Evolutionary conservation across 2,888 invertebrate genomes (phyloP).

Genomic region (Zygogramma bicolorata): DNA sequence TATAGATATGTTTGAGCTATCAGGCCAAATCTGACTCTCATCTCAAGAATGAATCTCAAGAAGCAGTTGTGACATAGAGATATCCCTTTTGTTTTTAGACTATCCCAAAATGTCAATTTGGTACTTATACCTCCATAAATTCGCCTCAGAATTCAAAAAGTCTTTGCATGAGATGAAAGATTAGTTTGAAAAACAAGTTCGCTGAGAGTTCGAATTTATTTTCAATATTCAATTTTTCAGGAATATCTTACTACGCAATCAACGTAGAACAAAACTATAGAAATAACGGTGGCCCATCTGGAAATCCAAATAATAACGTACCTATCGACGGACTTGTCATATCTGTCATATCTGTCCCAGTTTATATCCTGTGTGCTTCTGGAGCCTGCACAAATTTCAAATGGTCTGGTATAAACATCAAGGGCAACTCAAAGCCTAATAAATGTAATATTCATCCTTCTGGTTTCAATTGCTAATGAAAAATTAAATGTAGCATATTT

Average conservation of each 20-base stretch:
- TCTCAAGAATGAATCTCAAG: no score
- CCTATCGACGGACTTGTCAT: constrained; percentile 10
- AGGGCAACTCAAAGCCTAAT: neutral
- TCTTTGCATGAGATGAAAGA: no score
- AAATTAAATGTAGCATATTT: neutral
- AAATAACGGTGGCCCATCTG: constrained; percentile 21
- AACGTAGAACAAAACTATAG: constrained; percentile 32
- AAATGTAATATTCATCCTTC: constrained; percentile 13
- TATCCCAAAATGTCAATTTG: no score
- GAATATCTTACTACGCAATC: constrained; percentile 20
- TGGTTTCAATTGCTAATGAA: constrained; percentile 23
- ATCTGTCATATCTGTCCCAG: constrained; percentile 16
- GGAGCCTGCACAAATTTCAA: constrained; percentile 16
- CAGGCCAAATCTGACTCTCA: no score
- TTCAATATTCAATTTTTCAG: neutral
- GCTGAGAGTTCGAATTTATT: no score
- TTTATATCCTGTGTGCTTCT: constrained; percentile 20
- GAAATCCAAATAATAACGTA: constrained; percentile 13
- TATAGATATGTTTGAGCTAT: no score
- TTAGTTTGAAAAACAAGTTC: no score
- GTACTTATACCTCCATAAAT: no score
- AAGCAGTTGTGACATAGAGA: no score
- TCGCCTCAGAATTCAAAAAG: no score
- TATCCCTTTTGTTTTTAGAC: no score
- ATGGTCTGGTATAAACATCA: constrained; percentile 3